Conservation (phyloP, 2,797 vertebrate genomes). For the Halcyon leucocephala region DNA sequence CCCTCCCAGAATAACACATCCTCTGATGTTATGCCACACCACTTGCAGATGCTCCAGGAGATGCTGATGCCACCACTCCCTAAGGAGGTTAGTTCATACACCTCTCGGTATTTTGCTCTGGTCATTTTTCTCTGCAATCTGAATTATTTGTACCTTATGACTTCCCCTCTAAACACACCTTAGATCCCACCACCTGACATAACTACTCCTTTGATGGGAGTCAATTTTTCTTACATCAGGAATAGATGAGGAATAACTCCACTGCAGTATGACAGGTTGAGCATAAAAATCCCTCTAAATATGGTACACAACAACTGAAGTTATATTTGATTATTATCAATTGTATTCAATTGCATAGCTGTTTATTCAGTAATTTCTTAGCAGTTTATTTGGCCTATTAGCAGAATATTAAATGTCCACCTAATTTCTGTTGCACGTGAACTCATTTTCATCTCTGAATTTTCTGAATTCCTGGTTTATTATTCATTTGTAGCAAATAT, state of each 20-base stretch:
- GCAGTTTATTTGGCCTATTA: neutral
- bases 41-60: slow-evolving; percentile 26
- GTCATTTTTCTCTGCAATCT: slow-evolving; percentile 11
- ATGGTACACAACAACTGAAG: neutral
- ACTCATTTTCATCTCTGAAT: neutral
- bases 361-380: neutral
- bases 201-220: neutral
- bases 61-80: neutral
- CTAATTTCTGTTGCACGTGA: neutral
- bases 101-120: neutral
- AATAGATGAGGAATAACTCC: neutral
- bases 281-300: neutral
- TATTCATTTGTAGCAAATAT: neutral
- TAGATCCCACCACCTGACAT: neutral
- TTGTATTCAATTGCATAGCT: neutral
- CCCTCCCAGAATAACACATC: neutral
- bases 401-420: neutral
- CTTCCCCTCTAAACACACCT: neutral
- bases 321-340: neutral
- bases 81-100: slow-evolving; percentile 6
- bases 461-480: neutral
- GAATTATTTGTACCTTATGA: slow-evolving; percentile 35
- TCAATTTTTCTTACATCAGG: neutral
- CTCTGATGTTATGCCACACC: neutral
- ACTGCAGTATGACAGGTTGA: neutral